A percentile compares a stretch with the other conserved stretches of the same genome.
These are phyloP conservation scores for Gavialis gangeticus DNA, from an alignment of 2,113 vertebrate genomes.

Conservation along the genomic window DNA sequence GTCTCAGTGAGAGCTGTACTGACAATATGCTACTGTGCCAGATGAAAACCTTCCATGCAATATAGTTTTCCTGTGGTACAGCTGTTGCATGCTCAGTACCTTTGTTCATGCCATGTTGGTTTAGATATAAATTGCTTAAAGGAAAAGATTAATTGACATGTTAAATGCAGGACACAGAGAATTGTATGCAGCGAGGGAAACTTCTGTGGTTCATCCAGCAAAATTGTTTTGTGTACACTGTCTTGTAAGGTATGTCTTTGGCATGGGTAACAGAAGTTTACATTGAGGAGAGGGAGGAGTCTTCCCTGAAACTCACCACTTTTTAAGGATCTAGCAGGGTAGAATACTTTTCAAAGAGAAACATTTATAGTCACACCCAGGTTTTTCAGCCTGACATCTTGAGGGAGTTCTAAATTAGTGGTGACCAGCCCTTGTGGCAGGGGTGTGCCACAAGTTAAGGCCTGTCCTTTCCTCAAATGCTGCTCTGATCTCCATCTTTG, in stretches of 20 bases:
- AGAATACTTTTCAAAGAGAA: not conserved
- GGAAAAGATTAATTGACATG: not conserved
- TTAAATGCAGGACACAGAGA: not conserved
- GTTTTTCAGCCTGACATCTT: not conserved
- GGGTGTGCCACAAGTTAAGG: too few relatives aligned
- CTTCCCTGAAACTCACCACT: not conserved
- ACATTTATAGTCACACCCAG: not conserved
- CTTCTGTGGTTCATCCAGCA: not conserved
- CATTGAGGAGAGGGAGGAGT: not conserved
- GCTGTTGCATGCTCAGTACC: not conserved
- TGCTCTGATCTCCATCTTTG: too few relatives aligned
- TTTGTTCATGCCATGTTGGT: not conserved
- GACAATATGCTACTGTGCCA: fast-evolving
- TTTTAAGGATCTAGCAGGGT: not conserved
- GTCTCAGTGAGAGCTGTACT: not conserved
- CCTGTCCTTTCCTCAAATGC: too few relatives aligned
- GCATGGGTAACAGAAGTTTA: not conserved
- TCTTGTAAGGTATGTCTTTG: not conserved
- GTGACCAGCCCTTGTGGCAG: too few relatives aligned
- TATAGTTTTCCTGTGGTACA: not conserved
- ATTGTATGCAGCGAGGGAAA: not conserved
- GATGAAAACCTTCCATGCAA: not conserved
- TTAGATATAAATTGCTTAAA: constrained; percentile 40
- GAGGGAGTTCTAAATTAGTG: too few relatives aligned
- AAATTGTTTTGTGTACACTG: fast-evolving